Conservation (phyloP, 1,140 invertebrate species). For the Trichonephila clavipes region DNA sequence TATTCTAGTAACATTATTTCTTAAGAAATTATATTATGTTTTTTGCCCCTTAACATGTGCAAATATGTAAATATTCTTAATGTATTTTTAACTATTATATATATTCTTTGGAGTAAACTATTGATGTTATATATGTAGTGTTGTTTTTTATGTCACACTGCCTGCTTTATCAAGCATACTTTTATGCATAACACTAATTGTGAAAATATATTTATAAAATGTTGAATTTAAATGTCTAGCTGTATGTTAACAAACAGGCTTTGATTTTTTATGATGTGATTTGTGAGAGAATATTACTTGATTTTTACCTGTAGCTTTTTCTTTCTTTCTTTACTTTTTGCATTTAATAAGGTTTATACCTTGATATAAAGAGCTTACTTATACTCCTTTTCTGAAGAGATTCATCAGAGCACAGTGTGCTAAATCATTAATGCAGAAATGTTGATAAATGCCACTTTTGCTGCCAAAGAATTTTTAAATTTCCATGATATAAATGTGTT, state of each 20-base stretch:
- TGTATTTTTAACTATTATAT: background rate
- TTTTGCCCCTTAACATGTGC: background rate
- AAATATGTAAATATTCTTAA: constrained; percentile 17
- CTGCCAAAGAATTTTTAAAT: constrained; percentile 40
- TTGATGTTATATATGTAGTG: constrained; percentile 7
- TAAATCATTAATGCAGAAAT: background rate
- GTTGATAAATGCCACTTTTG: constrained; percentile 21
- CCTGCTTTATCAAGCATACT: background rate
- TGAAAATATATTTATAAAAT: background rate
- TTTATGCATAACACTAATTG: background rate
- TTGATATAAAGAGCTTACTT: constrained; percentile 56
- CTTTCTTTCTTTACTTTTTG: constrained; percentile 5
- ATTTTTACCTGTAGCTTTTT: background rate
- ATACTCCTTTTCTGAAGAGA: constrained; percentile 20
- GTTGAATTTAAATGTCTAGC: background rate
- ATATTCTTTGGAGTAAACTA: background rate
- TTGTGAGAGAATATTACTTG: background rate
- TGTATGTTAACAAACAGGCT: background rate
- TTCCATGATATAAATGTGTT: background rate
- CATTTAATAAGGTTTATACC: constrained; percentile 52
- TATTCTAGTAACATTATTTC: background rate
- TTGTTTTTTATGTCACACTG: background rate
- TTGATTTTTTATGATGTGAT: background rate
- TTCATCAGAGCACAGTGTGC: constrained; percentile 22
- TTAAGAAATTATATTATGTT: background rate